Evolutionary conservation across 2,888 invertebrate genomes (phyloP), one percentile per base, ranked within the genome.

Genomic region (Nomada fabriciana): DNA sequence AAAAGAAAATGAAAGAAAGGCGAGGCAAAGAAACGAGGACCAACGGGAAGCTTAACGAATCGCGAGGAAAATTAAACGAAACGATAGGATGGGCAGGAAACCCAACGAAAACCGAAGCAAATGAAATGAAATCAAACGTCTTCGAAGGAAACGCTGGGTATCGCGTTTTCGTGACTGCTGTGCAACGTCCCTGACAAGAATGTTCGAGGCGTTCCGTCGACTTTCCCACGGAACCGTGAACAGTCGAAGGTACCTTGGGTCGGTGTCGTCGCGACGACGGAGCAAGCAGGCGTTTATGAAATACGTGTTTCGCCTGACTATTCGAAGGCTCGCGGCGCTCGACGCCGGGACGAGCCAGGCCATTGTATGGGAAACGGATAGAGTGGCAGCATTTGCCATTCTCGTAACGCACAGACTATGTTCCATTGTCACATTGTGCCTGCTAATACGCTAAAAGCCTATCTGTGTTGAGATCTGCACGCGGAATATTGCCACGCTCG

Each of bases 381-480:
- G 92, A 92, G 90, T 89, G 91, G 88, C 88, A 86, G 89, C 92
- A 93, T 93, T 88, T 93, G 92, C 92, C 91, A 93, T 93, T 93
- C 93, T 88, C 90, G 89, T 89, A 91, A 91, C 92, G 91, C 90
- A 64, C 88, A 77, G 85, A 70, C 91, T 90, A 88, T 84, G 90
- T 90, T 92, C 91, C 92, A 93, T 93, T 93, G 93, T 93, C 92
- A 91, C 93, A 92, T 92, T 92, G 92, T 91, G 92, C 91, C 90
- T 91, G 92, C 93, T 93, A 93, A 93, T 93, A 93, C 93, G 93
- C 91, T 94, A 94, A 94, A 94, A 94, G 93, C 93, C 93, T 93
- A 94, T 93, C 93, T 93, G 89, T 93, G 93, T 94, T 91, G 93
- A 92, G 91, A 93, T 92, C 92, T 92, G 91, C 90, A 87, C 89